These are phyloP conservation scores for Thamnophis sirtalis DNA, from an alignment of 2,113 vertebrate genomes.

Conservation along the genomic window DNA sequence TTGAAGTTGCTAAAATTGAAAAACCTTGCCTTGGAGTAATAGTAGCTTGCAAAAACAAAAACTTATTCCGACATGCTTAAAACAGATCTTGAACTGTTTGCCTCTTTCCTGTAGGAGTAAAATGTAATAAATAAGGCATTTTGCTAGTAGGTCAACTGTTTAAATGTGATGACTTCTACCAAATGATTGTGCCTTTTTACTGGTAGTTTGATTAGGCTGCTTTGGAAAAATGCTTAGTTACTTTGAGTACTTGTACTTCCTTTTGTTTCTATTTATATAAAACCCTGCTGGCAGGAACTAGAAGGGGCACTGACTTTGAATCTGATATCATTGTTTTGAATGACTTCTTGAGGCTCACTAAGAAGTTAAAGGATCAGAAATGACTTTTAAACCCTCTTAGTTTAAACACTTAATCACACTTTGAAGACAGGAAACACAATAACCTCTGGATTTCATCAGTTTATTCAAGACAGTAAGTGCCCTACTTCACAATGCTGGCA, in stretches of 20 bases:
- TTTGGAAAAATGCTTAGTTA: background rate
- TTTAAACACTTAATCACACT: background rate
- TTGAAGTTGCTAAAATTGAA: background rate
- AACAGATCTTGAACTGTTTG: background rate
- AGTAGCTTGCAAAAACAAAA: background rate
- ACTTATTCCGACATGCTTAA: background rate
- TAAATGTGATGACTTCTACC: background rate
- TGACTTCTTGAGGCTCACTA: background rate
- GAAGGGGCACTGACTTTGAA: slow-evolving; percentile 36
- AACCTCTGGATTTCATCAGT: background rate
- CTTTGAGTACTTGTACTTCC: slow-evolving; percentile 6
- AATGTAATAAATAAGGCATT: background rate
- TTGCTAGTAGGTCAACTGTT: background rate
- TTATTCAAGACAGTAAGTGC: background rate
- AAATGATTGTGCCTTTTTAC: accelerated
- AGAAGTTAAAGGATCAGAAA: background rate
- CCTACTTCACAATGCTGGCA: background rate
- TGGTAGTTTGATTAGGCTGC: background rate
- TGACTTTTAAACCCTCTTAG: background rate
- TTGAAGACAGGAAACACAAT: background rate
- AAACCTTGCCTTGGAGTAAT: background rate
- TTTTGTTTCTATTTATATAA: slow-evolving; percentile 43
- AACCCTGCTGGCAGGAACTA: slow-evolving; percentile 21
- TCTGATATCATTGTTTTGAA: slow-evolving; percentile 36
- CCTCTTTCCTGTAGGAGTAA: background rate